Evolutionary conservation across 2,888 invertebrate species (phyloP).

Genomic region (Drosophila imparisetae): DNA sequence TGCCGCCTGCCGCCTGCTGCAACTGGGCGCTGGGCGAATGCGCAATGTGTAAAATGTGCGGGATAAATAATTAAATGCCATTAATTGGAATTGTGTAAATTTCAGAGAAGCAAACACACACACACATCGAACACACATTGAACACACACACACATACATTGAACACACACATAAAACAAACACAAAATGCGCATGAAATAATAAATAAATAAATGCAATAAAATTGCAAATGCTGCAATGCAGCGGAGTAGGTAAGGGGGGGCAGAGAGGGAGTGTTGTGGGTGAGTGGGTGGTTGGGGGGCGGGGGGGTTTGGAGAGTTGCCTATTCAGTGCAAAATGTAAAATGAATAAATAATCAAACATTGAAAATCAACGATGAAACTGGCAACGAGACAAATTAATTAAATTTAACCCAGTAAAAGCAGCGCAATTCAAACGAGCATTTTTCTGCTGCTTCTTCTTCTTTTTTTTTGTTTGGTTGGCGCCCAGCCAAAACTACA

Average conservation of each 20-base stretch:
- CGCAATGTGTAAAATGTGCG: conserved; percentile 67
- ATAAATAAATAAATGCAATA: conserved; percentile 79
- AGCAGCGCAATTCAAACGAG: conserved; percentile 61
- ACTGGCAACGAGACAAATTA: conserved; percentile 71
- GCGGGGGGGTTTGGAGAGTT: neutral
- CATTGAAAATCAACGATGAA: conserved; percentile 51
- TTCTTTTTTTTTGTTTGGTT: neutral
- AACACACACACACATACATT: conserved; percentile 1
- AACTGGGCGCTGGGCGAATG: conserved; percentile 37
- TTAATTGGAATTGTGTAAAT: conserved; percentile 78
- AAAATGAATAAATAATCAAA: conserved; percentile 78
- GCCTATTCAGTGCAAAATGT: conserved; percentile 62
- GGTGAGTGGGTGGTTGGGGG: neutral
- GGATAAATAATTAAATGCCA: conserved; percentile 79
- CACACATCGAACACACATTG: neutral
- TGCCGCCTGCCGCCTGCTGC: conserved; percentile 39
- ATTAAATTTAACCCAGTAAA: conserved; percentile 80
- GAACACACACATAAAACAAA: conserved; percentile 21
- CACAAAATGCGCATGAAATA: conserved; percentile 57
- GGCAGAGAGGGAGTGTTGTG: no score
- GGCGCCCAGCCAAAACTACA: conserved; percentile 62
- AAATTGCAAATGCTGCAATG: conserved; percentile 73
- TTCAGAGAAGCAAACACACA: conserved; percentile 49
- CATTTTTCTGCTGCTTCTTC: conserved; percentile 18
- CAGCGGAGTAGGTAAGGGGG: conserved; percentile 8